These are phyloP conservation scores for Netelia fuscicornis DNA, from an alignment of 2,888 invertebrate species.

Conservation along the genomic window DNA sequence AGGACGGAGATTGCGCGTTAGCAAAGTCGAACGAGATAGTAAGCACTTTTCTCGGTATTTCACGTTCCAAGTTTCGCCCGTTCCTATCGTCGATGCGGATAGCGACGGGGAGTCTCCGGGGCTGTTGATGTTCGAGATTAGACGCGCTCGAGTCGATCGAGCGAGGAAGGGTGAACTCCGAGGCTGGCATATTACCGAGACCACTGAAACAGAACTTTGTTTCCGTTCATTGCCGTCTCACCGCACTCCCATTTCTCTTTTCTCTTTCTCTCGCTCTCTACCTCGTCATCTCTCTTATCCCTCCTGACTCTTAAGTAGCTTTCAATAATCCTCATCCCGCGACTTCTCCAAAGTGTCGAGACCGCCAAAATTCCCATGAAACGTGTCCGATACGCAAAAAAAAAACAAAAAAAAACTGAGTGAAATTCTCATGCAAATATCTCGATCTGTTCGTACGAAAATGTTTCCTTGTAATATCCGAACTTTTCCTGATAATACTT, in stretches of 20 bases:
- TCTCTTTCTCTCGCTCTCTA: neutral
- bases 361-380: constrained; percentile 2
- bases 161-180: constrained; percentile 48
- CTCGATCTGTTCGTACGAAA: constrained; percentile 32
- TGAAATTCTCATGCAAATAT: constrained; percentile 60
- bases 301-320: constrained; percentile 43
- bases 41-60: constrained; percentile 46
- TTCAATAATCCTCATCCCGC: constrained; percentile 55
- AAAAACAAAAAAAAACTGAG: too few relatives aligned
- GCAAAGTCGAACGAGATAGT: constrained; percentile 26
- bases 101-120: constrained; percentile 17
- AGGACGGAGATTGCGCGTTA: constrained; percentile 18
- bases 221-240: constrained; percentile 23
- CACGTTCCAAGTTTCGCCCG: constrained; percentile 41
- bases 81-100: constrained; percentile 29
- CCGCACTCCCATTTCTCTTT: constrained; percentile 9
- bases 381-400: neutral
- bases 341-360: constrained; percentile 22
- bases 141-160: constrained; percentile 55
- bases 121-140: constrained; percentile 63
- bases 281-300: constrained; percentile 16
- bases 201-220: constrained; percentile 52
- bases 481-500: neutral
- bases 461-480: neutral
- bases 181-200: constrained; percentile 50